Evolutionary conservation across 2,797 vertebrate genomes (phyloP), one percentile per base, ranked within the genome.

Genomic region (Phaenicophaeus curvirostris): DNA sequence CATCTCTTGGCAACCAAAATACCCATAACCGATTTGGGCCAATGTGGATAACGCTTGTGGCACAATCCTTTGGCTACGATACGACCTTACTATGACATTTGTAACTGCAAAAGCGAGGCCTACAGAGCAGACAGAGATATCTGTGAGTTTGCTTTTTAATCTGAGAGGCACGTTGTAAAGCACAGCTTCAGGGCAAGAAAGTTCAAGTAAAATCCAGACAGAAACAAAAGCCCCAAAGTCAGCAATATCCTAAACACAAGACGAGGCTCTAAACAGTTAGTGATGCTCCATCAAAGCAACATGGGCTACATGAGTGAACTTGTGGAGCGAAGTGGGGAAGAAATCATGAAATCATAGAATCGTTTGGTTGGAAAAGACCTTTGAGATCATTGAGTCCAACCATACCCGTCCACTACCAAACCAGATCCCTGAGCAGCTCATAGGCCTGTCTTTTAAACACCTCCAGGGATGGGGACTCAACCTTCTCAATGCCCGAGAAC

Each of bases 1-100:
- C 85, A 93, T 94, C 90, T 91, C 94, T 75, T 85, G 89, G 96
- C 94, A 94, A 93, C 57, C 72, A 67, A 83, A 95, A 90, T 54
- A 89, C 57, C 88, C 92, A 74, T 61, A 82, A 92, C 84, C 1
- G 37, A 95, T 85, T 53, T 33, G 48, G 95, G 81, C 61, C 76
- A 78, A 85, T 27, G 20, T 4, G 41, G 66, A 94, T 76, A 92
- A 66, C 2, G 89, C 94, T 85, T 1, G 37, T 94, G 95, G 92
- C 94, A 89, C 78, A 94, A 80, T 61, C 93, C 90, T 92, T 90
- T 92, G 95, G 81, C 93, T 95, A 77, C 31, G 2, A 83, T 91
- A 50, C 0, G 89, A 95, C 94, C 90, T 95, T 95, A n/a, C 46
- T 66, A 13, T 65, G 93, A 89, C 93, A 93, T 92, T 94, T 27